A percentile compares a stretch with the other conserved stretches of the same genome.
phyloP scores from a whole-genome alignment of 2,797 vertebrate genomes.

The Sardinella longiceps region DNA sequence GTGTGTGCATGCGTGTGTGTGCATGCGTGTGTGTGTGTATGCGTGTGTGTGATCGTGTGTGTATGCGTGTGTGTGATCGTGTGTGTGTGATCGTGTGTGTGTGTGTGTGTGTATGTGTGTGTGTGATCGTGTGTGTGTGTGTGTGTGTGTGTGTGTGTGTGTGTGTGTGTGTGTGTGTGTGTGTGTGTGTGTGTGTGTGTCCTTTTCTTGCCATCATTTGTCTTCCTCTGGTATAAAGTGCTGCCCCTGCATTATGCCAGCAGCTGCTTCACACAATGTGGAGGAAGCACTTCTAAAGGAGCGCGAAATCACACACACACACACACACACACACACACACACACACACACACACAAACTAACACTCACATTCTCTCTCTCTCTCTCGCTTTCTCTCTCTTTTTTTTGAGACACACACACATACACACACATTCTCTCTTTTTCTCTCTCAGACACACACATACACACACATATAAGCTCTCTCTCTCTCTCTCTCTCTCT shows the following conservation, averaged over 20 bases:
- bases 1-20: too few relatives aligned
- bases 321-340: constrained; percentile 67
- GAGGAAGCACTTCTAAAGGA: constrained; percentile 67
- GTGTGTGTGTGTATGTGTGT: constrained; percentile 37
- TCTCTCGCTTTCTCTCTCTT: too few relatives aligned
- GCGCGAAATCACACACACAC: constrained; percentile 75
- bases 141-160: constrained; percentile 34
- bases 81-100: constrained; percentile 18
- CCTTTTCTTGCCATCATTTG: constrained; percentile 77
- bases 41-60: constrained; percentile 15
- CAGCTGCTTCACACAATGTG: constrained; percentile 92
- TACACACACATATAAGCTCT: too few relatives aligned
- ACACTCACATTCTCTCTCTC: too few relatives aligned
- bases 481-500: too few relatives aligned
- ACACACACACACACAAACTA: too few relatives aligned
- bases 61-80: constrained; percentile 24
- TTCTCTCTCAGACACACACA: too few relatives aligned
- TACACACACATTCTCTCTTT: too few relatives aligned
- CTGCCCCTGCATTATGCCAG: constrained; percentile 80
- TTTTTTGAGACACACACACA: too few relatives aligned
- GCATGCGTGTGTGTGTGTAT: constrained; percentile 16
- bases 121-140: constrained; percentile 38
- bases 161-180: constrained; percentile 21
- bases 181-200: constrained; percentile 34
- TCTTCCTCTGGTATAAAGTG: constrained; percentile 82